Base-by-base conservation (phyloP, 2,888 invertebrate genomes). In the Eupithecia inturbata region DNA sequence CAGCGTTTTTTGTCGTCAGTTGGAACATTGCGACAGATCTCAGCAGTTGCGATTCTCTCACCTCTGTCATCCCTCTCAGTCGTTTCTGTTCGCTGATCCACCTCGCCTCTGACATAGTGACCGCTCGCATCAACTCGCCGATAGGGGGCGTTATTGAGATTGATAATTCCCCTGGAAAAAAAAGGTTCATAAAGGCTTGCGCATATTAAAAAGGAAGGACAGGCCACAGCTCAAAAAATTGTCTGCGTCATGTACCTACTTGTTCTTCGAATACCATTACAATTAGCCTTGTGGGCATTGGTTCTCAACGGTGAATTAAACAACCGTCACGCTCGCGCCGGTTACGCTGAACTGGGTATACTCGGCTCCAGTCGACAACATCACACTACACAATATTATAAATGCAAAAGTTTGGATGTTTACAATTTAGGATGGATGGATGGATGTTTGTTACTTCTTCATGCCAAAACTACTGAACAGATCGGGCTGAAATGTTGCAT, bases 51-150 rank as follows among this genome's bases (percentile, higher is more conserved):
- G 16, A 19, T 31, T 53, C 3, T 1, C 66, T 45, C 79, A 94
- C 95, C 90, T 94, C 94, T 81, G 98, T 98, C 98, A 99, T 98
- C n/a, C 99, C 99, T 77, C 97, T 95, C 67, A 99, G 91, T 88
- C 97, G 97, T 75, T 95, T 95, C 82, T 97, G 97, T 88, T 98
- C 97, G 16, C 95, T 85, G 76, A 95, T 92, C 92, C 98, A 99
- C 73, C 96, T 95, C 16, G 93, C 84, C 81, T 97, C 96, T 0
- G 96, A 95, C 95, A 98, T 96, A 31, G 95, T 95, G 68, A 98
- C 96, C 0, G 98, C 97, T 73, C 97, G 96, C 85, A 99, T 91
- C 78, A 99, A 94, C 91, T 99, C 99, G 0, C 99, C 99, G 67
- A 99, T 96, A 0, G 97, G 96, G 10, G 98, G 97, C 81, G 97